Evolutionary conservation across 2,888 invertebrate species (phyloP).

Genomic region (Cephus sareptanus): DNA sequence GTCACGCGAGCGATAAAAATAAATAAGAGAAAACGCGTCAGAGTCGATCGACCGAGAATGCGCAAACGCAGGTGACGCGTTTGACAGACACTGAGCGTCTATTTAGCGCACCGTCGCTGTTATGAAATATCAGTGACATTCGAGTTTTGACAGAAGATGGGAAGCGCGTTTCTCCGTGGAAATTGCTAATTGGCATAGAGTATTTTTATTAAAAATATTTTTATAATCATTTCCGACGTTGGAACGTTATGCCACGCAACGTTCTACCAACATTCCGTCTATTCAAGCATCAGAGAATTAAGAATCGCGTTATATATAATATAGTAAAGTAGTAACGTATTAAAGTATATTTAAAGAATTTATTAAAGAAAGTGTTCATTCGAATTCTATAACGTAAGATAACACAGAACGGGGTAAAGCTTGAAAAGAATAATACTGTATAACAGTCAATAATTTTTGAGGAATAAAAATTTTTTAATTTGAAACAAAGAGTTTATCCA

Average conservation of each 20-base stretch:
- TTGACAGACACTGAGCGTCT: constrained; percentile 34
- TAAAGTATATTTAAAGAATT: neutral
- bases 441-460: neutral
- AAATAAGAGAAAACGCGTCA: constrained; percentile 9
- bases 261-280: constrained; percentile 44
- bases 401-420: neutral
- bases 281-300: constrained; percentile 54
- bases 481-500: neutral
- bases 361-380: neutral
- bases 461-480: neutral
- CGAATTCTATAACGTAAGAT: neutral
- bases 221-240: neutral
- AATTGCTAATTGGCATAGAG: neutral
- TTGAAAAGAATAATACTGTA: neutral
- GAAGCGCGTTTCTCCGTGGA: constrained; percentile 19
- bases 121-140: constrained; percentile 42
- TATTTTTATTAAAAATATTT: neutral
- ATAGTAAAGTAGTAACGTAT: constrained; percentile 4
- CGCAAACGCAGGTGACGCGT: constrained; percentile 39
- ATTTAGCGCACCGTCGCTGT: constrained; percentile 39
- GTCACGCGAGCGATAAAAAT: neutral
- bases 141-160: constrained; percentile 41
- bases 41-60: constrained; percentile 11
- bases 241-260: constrained; percentile 50
- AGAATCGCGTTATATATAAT: constrained; percentile 34